Conservation (phyloP, 2,888 invertebrate genomes). For the Chymomyza caudatula region DNA sequence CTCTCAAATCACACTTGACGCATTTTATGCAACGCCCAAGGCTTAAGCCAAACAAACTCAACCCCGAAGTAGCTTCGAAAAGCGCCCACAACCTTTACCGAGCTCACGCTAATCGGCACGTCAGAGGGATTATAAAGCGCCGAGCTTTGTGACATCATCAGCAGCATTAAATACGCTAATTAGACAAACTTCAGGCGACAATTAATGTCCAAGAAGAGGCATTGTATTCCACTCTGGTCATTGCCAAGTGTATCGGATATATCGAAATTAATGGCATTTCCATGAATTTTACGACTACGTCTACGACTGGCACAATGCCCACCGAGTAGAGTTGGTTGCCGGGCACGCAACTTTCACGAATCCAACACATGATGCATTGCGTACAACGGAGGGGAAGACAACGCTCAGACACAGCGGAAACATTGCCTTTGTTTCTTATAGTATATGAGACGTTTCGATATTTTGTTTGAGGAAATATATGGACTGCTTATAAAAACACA, state of each 20-base stretch:
- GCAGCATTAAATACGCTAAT: neutral
- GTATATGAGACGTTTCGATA: slow-evolving; percentile 13
- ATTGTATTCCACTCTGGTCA: neutral
- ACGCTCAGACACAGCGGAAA: neutral
- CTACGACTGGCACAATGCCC: neutral
- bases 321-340: neutral
- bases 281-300: neutral
- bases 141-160: neutral
- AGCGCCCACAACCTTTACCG: neutral
- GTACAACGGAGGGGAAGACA: neutral
- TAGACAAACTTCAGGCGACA: neutral
- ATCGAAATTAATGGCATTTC: neutral
- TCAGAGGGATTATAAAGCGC: slow-evolving; percentile 28
- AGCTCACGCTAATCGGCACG: slow-evolving; percentile 34
- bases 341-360: slow-evolving; percentile 35
- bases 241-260: neutral
- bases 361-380: slow-evolving; percentile 30
- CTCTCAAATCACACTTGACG: neutral
- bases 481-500: neutral
- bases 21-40: slow-evolving; percentile 1
- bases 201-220: neutral
- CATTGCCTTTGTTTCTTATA: slow-evolving; percentile 21
- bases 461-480: slow-evolving; percentile 24
- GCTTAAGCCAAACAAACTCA: neutral
- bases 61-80: neutral